Base-by-base conservation (phyloP, 2,888 invertebrate genomes). In the Drosophila hawaiiensis region DNA sequence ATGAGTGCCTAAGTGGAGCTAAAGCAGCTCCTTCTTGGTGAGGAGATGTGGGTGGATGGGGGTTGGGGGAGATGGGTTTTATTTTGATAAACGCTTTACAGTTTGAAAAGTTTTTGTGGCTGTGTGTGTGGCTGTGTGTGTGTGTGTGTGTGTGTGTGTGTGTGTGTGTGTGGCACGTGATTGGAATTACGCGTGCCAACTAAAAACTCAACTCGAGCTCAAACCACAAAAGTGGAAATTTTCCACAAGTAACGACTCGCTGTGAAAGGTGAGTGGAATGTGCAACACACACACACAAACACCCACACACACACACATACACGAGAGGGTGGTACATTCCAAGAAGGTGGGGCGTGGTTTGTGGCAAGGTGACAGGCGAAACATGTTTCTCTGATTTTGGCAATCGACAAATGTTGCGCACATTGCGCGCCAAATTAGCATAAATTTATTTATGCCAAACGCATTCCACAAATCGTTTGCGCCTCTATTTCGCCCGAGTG, bases 81-180 rank as follows among this genome's bases (percentile, higher is more conserved):
- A 73, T 86, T 87, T 89, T 85, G 89, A 85, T 85, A 90, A 85
- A 85, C 90, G 85, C 80, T 85, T 90, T 85, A 83, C 83, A 85
- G 85, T 85, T 85, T 80, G 69, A 80, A 86, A 85, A 85, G 76
- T 85, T 85, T 90, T 85, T 58, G 7, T 22, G 33, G 56, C 73
- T 68, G 67, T 64, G 22, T 41, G 22, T 61, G 69, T 77, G 76
- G 7, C 5, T 28, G 28, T 28, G 28, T 28, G 28, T 28, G 4
- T 28, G 28, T n/a, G 10, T n/a, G 12, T 41, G 41, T 12, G 41
- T n/a, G 41, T n/a, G 39, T 19, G n/a, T 22, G 43, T 14, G 22
- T 22, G 14, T 47, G 47, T 16, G 25, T 63, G 69, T 77, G 76
- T 83, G 88, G 91, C 82, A 87, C 87, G 87, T 87, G 87, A 89